Base-by-base conservation (phyloP, 2,888 invertebrate genomes). In the Kryphioiulus occultus region DNA sequence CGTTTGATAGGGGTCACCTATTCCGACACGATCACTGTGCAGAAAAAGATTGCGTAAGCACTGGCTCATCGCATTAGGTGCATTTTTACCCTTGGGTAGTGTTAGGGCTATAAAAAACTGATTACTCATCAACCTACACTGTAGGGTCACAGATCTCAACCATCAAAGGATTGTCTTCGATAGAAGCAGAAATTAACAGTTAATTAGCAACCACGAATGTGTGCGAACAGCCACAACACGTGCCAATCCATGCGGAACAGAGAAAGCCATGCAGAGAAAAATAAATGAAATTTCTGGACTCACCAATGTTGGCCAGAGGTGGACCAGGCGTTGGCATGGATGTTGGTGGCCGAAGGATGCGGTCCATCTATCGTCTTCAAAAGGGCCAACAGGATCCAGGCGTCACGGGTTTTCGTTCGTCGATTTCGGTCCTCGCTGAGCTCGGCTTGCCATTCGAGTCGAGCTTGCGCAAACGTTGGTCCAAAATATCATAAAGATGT, bases 281-380 rank as follows among this genome's bases (percentile, higher is more conserved):
- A 59, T n/a, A 68, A 68, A 7, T 68, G 26, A 68, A 7, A 9
- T 26, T 68, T 26, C 12, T n/a, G 53, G 12, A 26, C 68, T 68
- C 26, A 68, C 68, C 68, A 26, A 0, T 9, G 26, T 68, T 68
- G 68, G 68, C 26, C 68, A 68, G n/a, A 68, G 68, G 68, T 26
- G 22, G 68, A 68, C 68, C 68, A 26, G 68, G 26, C 68, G 68
- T 68, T 68, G 68, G 68, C 26, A 26, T 68, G 68, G 68, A 68
- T 68, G 10, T 22, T n/a, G 68, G 68, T 68, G 26, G 68, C 68
- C 68, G 68, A 68, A 12, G 68, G 68, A 22, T 26, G 68, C 68
- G 68, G 68, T 68, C 68, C 68, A 68, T 68, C 68, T 68, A 68
- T 68, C 68, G 68, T 26, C 68, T 68, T 68, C 68, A 26, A 26